A percentile compares a stretch with the other conserved stretches of the same genome.
These are phyloP conservation scores for Chaetophractus vellerosus DNA, from an alignment of 2,797 vertebrate genomes.

Conservation along the genomic window DNA sequence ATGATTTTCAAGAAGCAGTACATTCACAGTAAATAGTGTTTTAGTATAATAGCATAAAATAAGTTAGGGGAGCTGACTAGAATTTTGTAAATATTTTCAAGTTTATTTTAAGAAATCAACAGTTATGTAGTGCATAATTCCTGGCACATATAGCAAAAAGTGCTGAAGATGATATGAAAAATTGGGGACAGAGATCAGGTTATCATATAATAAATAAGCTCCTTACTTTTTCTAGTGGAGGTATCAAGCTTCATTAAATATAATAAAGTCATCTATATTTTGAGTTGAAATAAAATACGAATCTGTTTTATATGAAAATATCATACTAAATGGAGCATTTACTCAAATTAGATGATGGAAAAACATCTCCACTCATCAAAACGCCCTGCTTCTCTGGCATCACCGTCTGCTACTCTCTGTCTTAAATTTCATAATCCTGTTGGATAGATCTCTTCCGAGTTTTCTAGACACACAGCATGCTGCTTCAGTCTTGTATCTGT, in stretches of 20 bases:
- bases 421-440: not conserved
- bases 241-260: not conserved
- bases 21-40: slow-evolving; percentile 10
- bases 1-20: slow-evolving; percentile 11
- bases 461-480: fast-evolving
- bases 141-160: not conserved
- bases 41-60: slow-evolving; percentile 11
- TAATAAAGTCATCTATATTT: not conserved
- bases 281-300: slow-evolving; percentile 10
- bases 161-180: not conserved
- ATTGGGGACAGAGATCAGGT: not conserved
- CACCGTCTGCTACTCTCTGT: not conserved
- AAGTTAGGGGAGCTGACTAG: not conserved
- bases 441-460: not conserved
- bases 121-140: not conserved
- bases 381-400: not conserved
- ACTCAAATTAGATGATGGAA: not conserved
- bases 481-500: not conserved
- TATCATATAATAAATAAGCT: not conserved
- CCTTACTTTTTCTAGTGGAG: not conserved
- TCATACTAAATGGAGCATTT: not conserved
- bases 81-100: slow-evolving; percentile 23
- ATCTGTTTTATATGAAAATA: slow-evolving; percentile 1
- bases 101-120: slow-evolving; percentile 44
- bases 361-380: not conserved